Evolutionary conservation across 1,140 invertebrate genomes (phyloP).

Genomic region (Drosophila littoralis): DNA sequence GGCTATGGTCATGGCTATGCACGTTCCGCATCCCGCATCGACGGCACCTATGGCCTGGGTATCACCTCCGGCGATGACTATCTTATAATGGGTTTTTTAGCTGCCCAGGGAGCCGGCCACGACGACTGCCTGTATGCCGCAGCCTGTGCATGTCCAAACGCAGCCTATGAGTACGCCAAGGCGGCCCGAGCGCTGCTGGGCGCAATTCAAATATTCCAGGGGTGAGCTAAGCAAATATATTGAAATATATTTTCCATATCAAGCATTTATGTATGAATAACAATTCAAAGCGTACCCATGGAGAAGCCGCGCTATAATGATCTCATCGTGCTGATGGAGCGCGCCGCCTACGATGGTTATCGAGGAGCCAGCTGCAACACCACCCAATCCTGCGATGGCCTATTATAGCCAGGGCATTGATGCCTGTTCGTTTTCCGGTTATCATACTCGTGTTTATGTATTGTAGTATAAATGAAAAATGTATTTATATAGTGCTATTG

Average conservation of each 20-base stretch:
- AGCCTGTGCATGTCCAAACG: constrained; percentile 90
- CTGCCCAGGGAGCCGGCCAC: constrained; percentile 87
- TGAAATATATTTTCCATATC: background rate
- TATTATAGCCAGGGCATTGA: constrained; percentile 29
- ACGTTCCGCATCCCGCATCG: constrained; percentile 77
- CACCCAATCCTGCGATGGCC: constrained; percentile 63
- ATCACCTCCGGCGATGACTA: constrained; percentile 88
- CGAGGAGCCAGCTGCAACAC: constrained; percentile 72
- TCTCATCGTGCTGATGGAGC: constrained; percentile 70
- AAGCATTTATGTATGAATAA: background rate
- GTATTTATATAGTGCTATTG: constrained; percentile 30
- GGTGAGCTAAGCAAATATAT: constrained; percentile 85
- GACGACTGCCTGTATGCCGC: constrained; percentile 91
- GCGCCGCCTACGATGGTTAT: constrained; percentile 74
- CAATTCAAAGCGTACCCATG: constrained; percentile 40
- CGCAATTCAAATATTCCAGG: constrained; percentile 88
- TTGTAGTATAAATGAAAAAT: constrained; percentile 65
- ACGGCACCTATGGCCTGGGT: constrained; percentile 83
- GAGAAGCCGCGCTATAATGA: constrained; percentile 75
- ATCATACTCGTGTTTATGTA: constrained; percentile 30
- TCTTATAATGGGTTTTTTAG: constrained; percentile 88
- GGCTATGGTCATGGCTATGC: constrained; percentile 85
- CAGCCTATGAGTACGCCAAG: constrained; percentile 89
- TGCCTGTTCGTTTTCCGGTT: background rate
- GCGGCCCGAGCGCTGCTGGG: constrained; percentile 90